Evolutionary conservation across 2,113 vertebrate genomes (phyloP).

Genomic region (Eudyptes chrysolophus): DNA sequence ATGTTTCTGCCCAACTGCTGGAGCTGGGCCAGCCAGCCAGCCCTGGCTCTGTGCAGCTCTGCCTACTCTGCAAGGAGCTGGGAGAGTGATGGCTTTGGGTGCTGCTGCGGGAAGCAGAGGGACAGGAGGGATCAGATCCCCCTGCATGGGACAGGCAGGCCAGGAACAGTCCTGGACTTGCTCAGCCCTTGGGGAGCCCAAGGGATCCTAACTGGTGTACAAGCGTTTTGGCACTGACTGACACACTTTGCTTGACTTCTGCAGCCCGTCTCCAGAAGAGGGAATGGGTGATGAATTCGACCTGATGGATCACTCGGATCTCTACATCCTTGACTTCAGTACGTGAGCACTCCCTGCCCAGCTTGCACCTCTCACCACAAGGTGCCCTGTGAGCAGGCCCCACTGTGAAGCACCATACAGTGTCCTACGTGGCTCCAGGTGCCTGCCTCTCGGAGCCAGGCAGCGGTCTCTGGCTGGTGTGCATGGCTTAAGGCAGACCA

Average conservation of each 20-base stretch:
- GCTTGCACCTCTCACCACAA: background rate
- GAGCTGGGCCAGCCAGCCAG: background rate
- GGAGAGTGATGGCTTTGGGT: background rate
- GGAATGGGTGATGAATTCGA: constrained; percentile 98
- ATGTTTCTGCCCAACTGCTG: background rate
- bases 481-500: background rate
- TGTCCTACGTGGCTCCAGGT: accelerated
- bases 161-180: background rate
- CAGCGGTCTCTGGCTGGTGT: background rate
- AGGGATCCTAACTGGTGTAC: background rate
- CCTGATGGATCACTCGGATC: constrained; percentile 98
- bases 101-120: background rate
- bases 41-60: background rate
- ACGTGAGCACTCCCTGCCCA: constrained; percentile 73
- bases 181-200: background rate
- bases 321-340: constrained; percentile 99
- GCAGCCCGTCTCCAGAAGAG: constrained; percentile 95
- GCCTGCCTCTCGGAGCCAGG: background rate
- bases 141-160: background rate
- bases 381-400: background rate
- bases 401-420: background rate
- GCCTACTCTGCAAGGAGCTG: background rate
- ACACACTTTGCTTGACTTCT: constrained; percentile 4
- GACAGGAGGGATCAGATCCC: background rate
- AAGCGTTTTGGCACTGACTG: background rate